phyloP scores from a whole-genome alignment of 2,113 vertebrate genomes.

The Pogonocichla stellata region DNA sequence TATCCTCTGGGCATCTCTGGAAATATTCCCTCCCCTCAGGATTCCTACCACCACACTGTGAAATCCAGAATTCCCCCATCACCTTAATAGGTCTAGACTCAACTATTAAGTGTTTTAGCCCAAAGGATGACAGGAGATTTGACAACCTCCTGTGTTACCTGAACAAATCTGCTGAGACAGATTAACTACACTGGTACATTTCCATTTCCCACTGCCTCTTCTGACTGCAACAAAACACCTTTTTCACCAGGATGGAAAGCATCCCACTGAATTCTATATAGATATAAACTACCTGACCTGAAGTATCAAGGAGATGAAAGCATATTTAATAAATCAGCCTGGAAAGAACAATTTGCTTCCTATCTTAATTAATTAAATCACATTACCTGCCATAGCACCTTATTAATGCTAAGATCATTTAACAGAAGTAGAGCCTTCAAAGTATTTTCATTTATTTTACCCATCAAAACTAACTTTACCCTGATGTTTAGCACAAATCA shows the following conservation, averaged over 20 bases:
- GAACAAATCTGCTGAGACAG: constrained; percentile 9
- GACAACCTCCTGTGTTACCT: not conserved
- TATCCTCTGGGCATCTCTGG: not conserved
- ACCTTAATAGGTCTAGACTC: not conserved
- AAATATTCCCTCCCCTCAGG: not conserved
- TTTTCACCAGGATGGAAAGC: not conserved
- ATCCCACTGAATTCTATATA: not conserved
- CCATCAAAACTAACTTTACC: not conserved
- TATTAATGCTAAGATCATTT: not conserved
- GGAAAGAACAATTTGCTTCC: not conserved
- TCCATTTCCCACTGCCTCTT: not conserved
- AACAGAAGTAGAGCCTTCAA: not conserved
- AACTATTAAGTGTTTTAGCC: constrained; percentile 22
- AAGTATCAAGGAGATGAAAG: not conserved
- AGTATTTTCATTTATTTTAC: not conserved
- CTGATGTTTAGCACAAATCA: not conserved
- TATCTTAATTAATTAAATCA: not conserved
- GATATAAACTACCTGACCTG: not conserved
- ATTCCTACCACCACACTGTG: not conserved
- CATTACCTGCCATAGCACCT: not conserved
- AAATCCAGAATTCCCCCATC: not conserved
- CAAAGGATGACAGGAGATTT: constrained; percentile 16
- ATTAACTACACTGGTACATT: not conserved
- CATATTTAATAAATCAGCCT: not conserved
- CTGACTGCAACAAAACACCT: not conserved